Percentiles rank a stretch among this genome's conserved stretches.
These are phyloP conservation scores for Ophion costatus DNA, from an alignment of 2,888 invertebrate species.

Conservation along the genomic window DNA sequence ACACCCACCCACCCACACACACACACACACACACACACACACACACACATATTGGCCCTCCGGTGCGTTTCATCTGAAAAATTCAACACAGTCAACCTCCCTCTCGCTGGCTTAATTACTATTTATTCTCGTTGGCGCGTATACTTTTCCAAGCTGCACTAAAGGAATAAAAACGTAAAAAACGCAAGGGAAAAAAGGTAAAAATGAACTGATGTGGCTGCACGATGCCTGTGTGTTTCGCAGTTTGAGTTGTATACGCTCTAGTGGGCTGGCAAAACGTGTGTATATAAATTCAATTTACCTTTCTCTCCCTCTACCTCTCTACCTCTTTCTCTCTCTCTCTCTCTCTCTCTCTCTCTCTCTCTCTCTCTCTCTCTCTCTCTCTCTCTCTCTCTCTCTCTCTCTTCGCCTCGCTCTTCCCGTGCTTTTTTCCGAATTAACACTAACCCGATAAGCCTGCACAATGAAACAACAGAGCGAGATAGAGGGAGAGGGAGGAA, in stretches of 20 bases:
- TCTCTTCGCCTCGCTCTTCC: constrained; percentile 7
- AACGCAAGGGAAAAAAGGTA: too few species aligned
- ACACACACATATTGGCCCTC: too few species aligned
- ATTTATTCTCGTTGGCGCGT: too few species aligned
- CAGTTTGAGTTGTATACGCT: constrained; percentile 44
- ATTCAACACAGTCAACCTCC: not conserved
- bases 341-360: constrained; percentile 19
- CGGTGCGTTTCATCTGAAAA: too few species aligned
- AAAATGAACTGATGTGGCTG: not conserved
- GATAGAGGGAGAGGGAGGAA: constrained; percentile 14
- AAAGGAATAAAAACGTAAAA: too few species aligned
- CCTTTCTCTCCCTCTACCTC: too few species aligned
- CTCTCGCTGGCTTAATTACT: too few species aligned
- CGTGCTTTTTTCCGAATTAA: constrained; percentile 7
- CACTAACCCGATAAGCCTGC: constrained; percentile 18
- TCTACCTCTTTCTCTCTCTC: constrained; percentile 24
- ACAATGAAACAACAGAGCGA: too few species aligned
- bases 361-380: constrained; percentile 19
- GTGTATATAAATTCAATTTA: constrained; percentile 43
- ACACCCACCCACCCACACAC: too few species aligned
- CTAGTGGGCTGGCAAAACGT: constrained; percentile 43
- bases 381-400: constrained; percentile 10
- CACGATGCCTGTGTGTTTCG: not conserved
- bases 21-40: too few species aligned
- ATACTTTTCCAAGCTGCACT: too few species aligned